Evolutionary conservation across 2,888 invertebrate genomes (phyloP), one percentile per base, ranked within the genome.

Genomic region (Orthosia gothica): DNA sequence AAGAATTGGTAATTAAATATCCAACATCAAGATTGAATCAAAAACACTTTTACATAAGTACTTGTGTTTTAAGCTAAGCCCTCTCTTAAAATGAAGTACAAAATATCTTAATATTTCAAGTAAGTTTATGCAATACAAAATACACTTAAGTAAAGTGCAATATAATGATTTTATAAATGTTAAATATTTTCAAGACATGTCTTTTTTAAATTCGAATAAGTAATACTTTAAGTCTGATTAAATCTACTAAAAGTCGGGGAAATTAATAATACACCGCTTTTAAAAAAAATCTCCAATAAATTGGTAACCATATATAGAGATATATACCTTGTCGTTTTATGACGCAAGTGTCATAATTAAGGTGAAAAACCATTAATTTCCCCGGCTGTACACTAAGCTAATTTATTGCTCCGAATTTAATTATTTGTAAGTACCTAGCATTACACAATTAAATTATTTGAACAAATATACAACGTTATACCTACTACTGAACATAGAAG

Each of bases 191-290:
- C 11, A 59, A 62, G 57, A 61, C 52, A 70, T 85, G 83, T 85
- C 85, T 85, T 85, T 83, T 78, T 62, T 64, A 26, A 70, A 71
- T 70, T 77, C 70, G 61, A 72, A 77, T 77, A 69, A 72, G 59
- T 67, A 62, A 61, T 54, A 59, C 20, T 55, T 78, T 78, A 82
- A 82, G 82, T 82, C 74, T 52, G 55, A 82, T 71, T 68, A 74
- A 68, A 74, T 66, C 64, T 70, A 70, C 55, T n/a, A 40, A n/a
- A 61, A 61, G 61, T 61, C 61, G 20, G 16, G 20, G 9, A 61
- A 61, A 20, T 20, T 55, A 13, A 15, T 20, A 16, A 7, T 20
- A 9, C 16, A 20, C 0, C 15, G 45, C 57, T 45, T 23, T 45
- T 7, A 3, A 59, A 7, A 20, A 23, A 13, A 23, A 23, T 55